Evolutionary conservation across 2,113 vertebrate genomes (phyloP), one percentile per base, ranked within the genome.

Genomic region (Tupaia chinensis): DNA sequence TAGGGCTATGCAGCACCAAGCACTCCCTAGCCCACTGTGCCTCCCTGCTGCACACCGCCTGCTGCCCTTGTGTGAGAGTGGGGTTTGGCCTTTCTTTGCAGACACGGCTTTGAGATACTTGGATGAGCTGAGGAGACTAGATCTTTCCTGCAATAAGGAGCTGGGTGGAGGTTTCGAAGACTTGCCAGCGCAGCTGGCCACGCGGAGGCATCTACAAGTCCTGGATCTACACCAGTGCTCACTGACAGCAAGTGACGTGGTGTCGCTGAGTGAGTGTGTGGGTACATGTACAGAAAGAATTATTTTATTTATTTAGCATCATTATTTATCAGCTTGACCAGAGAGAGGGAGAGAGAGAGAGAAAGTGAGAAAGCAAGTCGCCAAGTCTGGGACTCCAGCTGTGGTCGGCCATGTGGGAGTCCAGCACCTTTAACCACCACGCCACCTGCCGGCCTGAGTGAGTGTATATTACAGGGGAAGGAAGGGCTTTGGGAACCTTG

Each of bases 181-280:
- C 6, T 93, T 98, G 16, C 65, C 97, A 58, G 93, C 95, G 79
- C 98, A 98, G 96, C 93, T 99, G 98, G 94, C 98, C 86, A 96
- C 95, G 65, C 93, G 99, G 90, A 97, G 97, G 93, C 98, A 98
- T 27, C 98, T 99, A 3, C 96, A 99, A 98, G 97, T 98, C 92
- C 98, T 99, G 10, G 98, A 99, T 98, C 98, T 99, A 29, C 99
- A 99, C 95, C 98, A 98, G 87, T 99, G 99, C 97, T 98, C 98
- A 1, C 94, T 99, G 22, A 99, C 98, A 44, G 98, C 93, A 73
- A 97, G 97, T 0, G 99, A 99, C 70, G 66, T 99, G 96, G 87
- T 93, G 0, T 95, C 98, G 25, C 97, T 99, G 93, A 98, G 99
- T 99, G 98, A 99, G 98, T 95, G 4, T 4, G 7, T 12, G 44